Evolutionary conservation across 2,113 vertebrate species (phyloP), one percentile per base, ranked within the genome.

Genomic region (Carassius carassius): DNA sequence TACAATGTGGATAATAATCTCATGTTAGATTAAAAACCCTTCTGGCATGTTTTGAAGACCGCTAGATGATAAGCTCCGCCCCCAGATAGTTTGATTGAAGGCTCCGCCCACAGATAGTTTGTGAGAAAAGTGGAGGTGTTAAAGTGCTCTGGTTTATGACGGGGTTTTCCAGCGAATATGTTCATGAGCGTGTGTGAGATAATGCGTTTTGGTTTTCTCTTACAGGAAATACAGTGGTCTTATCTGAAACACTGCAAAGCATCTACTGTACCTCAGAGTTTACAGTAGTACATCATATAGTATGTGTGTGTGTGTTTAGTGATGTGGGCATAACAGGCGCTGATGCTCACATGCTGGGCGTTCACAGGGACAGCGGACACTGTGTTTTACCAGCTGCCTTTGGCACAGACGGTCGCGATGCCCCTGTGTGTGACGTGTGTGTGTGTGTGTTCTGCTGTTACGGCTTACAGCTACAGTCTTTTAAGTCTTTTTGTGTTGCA

Each of bases 81-180:
- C 74, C 11, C 74, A 54, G 29, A 37, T 37, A 10, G 65, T 82
- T 73, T 73, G 25, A 21, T 16, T 3, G 21, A 4, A 69, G 74
- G 35, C 44, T 41, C 23, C n/a, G 2, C 44, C 82, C 25, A 7
- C 83, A 44, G 11, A 21, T 25, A 32, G 16, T 13, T 14, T 70
- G 49, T 85, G 83, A 78, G 83, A 85, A 85, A 72, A 56, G 32
- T 67, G 75, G 32, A 85, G 83, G 83, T 58, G 83, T 79, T 60
- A 3, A 85, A 16, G 29, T 5, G 2, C 19, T 32, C 41, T 84
- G 73, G 49, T 69, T 72, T 72, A 70, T 84, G 62, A 8, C 3
- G 63, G 82, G 82, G 72, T 75, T 85, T 85, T 73, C 67, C 67
- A 73, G 35, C 25, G n/a, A 14, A 25, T 75, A 13, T 16, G 67